phyloP scores from a whole-genome alignment of 2,113 vertebrate genomes.

The Phyllostomus discolor region DNA sequence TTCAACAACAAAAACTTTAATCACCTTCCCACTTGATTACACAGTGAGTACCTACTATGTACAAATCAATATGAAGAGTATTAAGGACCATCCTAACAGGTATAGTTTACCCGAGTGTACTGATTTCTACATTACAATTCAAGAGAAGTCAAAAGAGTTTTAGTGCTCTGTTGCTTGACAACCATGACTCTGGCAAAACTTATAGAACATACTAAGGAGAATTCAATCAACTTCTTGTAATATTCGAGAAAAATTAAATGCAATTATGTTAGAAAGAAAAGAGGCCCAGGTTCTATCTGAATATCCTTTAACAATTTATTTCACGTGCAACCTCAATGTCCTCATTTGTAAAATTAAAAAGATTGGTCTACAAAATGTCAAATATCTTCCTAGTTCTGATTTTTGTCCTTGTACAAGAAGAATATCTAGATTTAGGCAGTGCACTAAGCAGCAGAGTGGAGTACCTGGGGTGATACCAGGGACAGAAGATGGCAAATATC shows the following conservation, averaged over 20 bases:
- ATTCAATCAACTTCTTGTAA: not conserved
- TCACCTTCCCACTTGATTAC: not conserved
- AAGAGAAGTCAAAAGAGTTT: not conserved
- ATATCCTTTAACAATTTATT: not conserved
- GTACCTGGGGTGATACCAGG: not conserved
- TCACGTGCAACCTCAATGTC: not conserved
- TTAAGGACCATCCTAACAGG: not conserved
- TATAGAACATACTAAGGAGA: accelerated
- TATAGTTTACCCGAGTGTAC: not conserved
- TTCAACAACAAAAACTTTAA: not conserved
- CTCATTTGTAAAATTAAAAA: not conserved
- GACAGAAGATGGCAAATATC: not conserved
- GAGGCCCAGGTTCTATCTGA: not conserved
- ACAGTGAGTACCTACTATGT: not conserved
- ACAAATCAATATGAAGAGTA: not conserved
- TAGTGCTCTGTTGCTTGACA: not conserved
- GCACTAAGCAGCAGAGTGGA: not conserved
- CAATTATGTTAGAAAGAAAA: not conserved
- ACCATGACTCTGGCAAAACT: not conserved
- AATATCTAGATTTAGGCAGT: not conserved
- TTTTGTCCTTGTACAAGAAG: not conserved
- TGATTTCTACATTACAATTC: not conserved
- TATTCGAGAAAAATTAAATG: not conserved
- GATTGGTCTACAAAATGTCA: not conserved
- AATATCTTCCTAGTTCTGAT: not conserved